Evolutionary conservation across 2,113 vertebrate genomes (phyloP), one percentile per base, ranked within the genome.

Genomic region (Sceloporus undulatus): DNA sequence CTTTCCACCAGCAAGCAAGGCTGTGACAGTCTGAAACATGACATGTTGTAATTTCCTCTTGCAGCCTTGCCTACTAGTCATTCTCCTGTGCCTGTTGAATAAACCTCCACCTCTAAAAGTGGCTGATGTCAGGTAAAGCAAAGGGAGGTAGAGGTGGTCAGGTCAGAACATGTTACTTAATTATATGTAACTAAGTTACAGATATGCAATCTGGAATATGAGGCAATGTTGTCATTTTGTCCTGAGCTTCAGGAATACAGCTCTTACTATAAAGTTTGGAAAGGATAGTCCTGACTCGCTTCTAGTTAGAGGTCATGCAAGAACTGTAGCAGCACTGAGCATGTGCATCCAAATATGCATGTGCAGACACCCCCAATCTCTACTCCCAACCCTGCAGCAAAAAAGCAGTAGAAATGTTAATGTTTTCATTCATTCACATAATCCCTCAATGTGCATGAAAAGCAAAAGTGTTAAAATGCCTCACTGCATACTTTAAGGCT

Each of bases 361-460:
- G 14, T 56, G 48, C 42, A 48, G 4, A 48, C 42, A 48, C 6
- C 6, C 48, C 19, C 4, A 29, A 38, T 25, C 66, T 70, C 5
- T 27, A 70, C 18, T 70, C 23, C 66, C 27, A 27, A 40, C 21
- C 21, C 59, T 34, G 6, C 14, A 19, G 19, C 21, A 79, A 81
- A 81, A 62, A 34, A 54, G 59, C 21, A 74, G 52, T n/a, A 74
- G 18, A 80, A 40, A 56, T 62, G 38, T 73, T 52, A 42, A 59
- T 75, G 23, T 74, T 87, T 87, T 16, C 68, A 87, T 75, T n/a
- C 25, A 21, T 74, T 74, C 34, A 80, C 40, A 73, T 81, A 73
- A 74, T 73, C 52, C 18, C 48, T 87, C 27, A 40, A 29, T 71
- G n/a, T 25, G n/a, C 8, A 40, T 52, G 29, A 86, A 79, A 52